phyloP scores from a whole-genome alignment of 2,797 vertebrate genomes.

The Acanthopagrus latus region DNA sequence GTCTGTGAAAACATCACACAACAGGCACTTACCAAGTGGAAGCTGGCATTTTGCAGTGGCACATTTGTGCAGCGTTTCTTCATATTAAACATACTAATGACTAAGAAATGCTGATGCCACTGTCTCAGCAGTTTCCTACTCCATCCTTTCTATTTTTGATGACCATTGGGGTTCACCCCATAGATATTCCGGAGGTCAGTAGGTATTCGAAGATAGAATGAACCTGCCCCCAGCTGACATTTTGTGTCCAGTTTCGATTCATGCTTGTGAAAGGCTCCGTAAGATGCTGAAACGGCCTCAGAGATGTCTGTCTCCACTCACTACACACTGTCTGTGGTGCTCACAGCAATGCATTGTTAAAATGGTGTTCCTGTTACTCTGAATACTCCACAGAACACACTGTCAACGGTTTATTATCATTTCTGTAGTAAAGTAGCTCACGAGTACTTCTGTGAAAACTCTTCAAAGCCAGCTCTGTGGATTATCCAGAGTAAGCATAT shows the following conservation, averaged over 20 bases:
- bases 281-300: background rate
- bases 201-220: background rate
- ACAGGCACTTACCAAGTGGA: conserved; percentile 37
- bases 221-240: background rate
- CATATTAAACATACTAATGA: background rate
- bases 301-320: background rate
- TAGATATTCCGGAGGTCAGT: background rate
- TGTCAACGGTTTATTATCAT: background rate
- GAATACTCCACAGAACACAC: conserved; percentile 6
- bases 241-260: background rate
- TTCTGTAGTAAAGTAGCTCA: background rate
- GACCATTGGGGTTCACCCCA: background rate
- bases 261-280: background rate
- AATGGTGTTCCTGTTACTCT: background rate
- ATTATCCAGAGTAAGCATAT: background rate
- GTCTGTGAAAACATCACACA: conserved; percentile 53
- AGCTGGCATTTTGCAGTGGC: conserved; percentile 50
- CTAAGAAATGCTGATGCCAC: background rate
- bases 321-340: background rate
- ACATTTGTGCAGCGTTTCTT: background rate
- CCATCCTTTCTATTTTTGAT: background rate
- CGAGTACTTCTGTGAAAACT: conserved; percentile 3
- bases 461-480: background rate
- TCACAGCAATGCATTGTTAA: background rate
- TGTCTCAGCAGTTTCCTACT: background rate